phyloP scores from a whole-genome alignment of 2,113 vertebrate genomes.

The Podarcis muralis region DNA sequence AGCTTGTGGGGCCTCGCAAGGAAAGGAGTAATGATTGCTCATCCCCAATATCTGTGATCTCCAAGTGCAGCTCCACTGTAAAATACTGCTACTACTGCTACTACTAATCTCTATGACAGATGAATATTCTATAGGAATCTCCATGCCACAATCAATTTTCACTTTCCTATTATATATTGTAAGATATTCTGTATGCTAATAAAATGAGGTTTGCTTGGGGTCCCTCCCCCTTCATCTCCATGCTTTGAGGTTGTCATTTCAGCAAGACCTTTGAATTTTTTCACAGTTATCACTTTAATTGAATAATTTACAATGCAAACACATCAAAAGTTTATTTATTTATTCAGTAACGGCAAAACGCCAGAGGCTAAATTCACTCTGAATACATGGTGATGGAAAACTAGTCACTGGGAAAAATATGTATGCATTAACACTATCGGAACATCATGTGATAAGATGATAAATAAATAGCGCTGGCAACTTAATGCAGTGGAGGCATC shows the following conservation, averaged over 20 bases:
- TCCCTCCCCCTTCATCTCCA: background rate
- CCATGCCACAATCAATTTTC: background rate
- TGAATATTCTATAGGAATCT: background rate
- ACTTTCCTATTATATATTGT: background rate
- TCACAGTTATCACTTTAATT: constrained; percentile 14
- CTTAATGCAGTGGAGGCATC: background rate
- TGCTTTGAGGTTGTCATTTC: constrained; percentile 15
- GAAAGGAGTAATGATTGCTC: background rate
- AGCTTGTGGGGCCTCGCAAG: background rate
- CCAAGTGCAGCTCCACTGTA: background rate
- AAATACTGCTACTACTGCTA: background rate
- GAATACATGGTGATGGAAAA: background rate
- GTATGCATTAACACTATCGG: constrained; percentile 11
- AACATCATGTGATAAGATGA: background rate
- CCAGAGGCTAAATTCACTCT: constrained; percentile 13
- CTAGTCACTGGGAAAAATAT: constrained; percentile 24
- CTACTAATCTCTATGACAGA: background rate
- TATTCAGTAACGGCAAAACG: constrained; percentile 28
- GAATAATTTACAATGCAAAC: constrained; percentile 39
- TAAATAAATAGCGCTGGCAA: constrained; percentile 5
- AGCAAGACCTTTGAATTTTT: background rate
- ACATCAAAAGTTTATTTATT: constrained; percentile 30
- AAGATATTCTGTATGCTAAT: background rate
- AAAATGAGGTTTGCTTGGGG: background rate
- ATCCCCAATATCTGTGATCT: background rate